A percentile compares a stretch with the other conserved stretches of the same genome.
These are phyloP conservation scores for Myopa tessellatipennis DNA, from an alignment of 2,888 invertebrate species.

Conservation along the genomic window DNA sequence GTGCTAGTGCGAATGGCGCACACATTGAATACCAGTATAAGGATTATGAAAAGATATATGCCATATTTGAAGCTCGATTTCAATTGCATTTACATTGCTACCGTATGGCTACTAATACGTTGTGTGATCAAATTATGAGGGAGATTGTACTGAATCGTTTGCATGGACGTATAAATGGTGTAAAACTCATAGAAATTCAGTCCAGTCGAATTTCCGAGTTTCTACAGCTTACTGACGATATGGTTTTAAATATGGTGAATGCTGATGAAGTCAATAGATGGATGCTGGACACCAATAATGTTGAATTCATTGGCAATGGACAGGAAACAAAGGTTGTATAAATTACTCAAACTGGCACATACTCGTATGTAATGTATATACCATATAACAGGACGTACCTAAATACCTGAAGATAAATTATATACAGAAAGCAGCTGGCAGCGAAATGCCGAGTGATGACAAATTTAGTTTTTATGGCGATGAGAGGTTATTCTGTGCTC, in stretches of 20 bases:
- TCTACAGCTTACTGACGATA: constrained; percentile 51
- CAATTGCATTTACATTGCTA: constrained; percentile 70
- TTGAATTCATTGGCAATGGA: constrained; percentile 2
- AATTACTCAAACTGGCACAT: not conserved
- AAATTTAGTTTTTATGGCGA: constrained; percentile 55
- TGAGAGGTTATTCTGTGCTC: constrained; percentile 39
- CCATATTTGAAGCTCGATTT: constrained; percentile 69
- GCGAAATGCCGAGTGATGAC: constrained; percentile 51
- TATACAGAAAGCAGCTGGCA: constrained; percentile 49
- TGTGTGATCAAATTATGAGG: constrained; percentile 59
- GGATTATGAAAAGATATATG: constrained; percentile 67
- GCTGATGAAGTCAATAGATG: constrained; percentile 46
- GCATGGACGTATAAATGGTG: constrained; percentile 36
- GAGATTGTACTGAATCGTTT: constrained; percentile 18
- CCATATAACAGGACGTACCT: constrained; percentile 32
- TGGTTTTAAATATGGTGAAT: constrained; percentile 47
- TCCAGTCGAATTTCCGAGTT: constrained; percentile 44
- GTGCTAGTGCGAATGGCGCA: constrained; percentile 54
- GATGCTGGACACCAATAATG: constrained; percentile 25
- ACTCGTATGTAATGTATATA: not conserved
- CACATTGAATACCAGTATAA: constrained; percentile 69
- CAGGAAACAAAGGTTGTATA: constrained; percentile 1
- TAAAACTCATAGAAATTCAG: constrained; percentile 37
- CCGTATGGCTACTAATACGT: constrained; percentile 67
- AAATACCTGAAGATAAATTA: constrained; percentile 36